Conservation (phyloP, 2,113 vertebrate genomes). For the Chamaea fasciata region DNA sequence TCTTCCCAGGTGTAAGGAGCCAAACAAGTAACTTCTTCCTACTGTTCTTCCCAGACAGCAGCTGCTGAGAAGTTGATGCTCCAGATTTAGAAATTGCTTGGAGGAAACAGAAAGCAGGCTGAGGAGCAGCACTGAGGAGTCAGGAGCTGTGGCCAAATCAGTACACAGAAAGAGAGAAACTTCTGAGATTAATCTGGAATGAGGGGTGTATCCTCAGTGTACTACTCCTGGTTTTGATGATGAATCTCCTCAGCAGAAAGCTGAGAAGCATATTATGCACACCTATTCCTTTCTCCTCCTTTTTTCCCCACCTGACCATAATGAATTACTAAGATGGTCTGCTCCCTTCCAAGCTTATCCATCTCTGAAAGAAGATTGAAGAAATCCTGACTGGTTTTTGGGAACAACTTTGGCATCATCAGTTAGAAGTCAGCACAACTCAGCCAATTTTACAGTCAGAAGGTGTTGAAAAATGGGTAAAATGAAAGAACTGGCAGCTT, state of each 20-base stretch:
- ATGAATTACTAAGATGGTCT: not conserved
- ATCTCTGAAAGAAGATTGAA: not conserved
- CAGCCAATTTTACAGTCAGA: not conserved
- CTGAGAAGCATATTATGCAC: not conserved
- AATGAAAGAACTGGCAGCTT: constrained; percentile 25
- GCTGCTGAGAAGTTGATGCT: not conserved
- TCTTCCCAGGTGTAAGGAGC: not conserved
- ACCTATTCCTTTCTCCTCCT: not conserved
- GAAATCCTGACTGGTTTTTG: not conserved
- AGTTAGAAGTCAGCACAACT: not conserved
- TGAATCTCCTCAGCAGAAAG: not conserved
- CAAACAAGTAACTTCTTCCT: not conserved
- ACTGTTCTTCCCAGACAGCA: not conserved
- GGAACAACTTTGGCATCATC: not conserved
- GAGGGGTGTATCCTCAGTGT: not conserved
- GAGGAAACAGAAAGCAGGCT: not conserved
- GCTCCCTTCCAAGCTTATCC: not conserved
- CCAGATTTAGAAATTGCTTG: not conserved
- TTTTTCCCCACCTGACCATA: not conserved
- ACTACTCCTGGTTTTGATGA: not conserved
- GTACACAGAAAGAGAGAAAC: not conserved
- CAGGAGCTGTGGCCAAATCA: not conserved
- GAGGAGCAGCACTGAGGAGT: not conserved
- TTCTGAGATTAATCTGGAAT: not conserved
- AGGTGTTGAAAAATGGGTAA: not conserved